Evolutionary conservation across 2,797 vertebrate genomes (phyloP).

Genomic region (Percopsis omiscomaycus): DNA sequence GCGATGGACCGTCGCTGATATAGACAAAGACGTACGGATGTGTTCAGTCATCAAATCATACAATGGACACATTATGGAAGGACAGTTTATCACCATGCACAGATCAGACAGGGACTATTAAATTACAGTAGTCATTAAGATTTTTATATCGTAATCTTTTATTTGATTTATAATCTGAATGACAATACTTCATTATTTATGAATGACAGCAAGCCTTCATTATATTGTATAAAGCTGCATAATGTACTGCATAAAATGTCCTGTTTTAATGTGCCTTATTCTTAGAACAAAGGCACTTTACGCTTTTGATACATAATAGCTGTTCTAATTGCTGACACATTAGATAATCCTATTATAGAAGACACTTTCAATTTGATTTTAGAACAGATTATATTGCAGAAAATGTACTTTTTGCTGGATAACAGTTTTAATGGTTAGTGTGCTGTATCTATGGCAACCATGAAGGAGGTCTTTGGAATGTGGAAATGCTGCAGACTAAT

Average conservation of each 20-base stretch:
- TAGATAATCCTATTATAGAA: conserved; percentile 18
- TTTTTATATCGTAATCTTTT: too few relatives aligned
- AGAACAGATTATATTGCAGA: conserved; percentile 13
- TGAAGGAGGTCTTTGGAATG: background rate
- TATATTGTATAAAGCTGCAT: background rate
- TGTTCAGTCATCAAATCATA: conserved; percentile 35
- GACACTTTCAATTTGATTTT: too few relatives aligned
- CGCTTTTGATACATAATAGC: background rate
- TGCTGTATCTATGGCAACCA: conserved; percentile 55
- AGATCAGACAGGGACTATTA: conserved; percentile 7
- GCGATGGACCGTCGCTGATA: conserved; percentile 1
- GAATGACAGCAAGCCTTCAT: conserved; percentile 7
- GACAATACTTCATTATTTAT: conserved; percentile 6
- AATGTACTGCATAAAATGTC: background rate
- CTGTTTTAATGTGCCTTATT: background rate
- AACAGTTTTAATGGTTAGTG: conserved; percentile 16
- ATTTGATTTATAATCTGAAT: too few relatives aligned
- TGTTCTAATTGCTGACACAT: conserved; percentile 11
- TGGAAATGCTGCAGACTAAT: background rate
- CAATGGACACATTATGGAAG: conserved; percentile 5
- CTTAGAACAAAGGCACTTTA: background rate
- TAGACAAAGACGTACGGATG: conserved; percentile 33
- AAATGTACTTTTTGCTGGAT: conserved; percentile 17
- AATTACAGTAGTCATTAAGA: too few relatives aligned
- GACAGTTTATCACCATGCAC: conserved; percentile 33